phyloP scores from a whole-genome alignment of 1,140 invertebrate species.

The Ceratina australensis region DNA sequence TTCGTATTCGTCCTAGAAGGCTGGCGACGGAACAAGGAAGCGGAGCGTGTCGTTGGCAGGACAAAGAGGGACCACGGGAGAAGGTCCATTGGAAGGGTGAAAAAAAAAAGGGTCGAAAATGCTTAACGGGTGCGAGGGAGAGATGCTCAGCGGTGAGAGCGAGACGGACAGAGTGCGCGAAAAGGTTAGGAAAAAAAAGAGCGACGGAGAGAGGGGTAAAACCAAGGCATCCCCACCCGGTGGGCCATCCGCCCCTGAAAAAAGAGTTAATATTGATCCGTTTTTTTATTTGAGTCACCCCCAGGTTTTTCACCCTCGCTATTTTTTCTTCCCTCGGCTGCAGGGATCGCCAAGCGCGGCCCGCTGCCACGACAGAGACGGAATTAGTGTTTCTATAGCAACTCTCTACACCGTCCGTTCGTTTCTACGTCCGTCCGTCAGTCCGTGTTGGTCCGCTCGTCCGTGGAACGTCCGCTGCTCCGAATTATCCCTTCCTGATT shows the following conservation, averaged over 20 bases:
- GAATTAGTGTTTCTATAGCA: conserved; percentile 79
- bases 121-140: conserved; percentile 3
- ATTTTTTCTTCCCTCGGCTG: conserved; percentile 77
- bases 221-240: conserved; percentile 68
- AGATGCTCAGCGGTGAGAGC: not conserved
- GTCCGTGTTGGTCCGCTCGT: conserved; percentile 46
- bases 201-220: conserved; percentile 4
- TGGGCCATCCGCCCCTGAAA: conserved; percentile 76
- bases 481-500: conserved; percentile 54
- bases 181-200: conserved; percentile 21
- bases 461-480: conserved; percentile 48
- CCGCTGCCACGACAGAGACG: conserved; percentile 69
- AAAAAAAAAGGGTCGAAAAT: conserved; percentile 53
- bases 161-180: conserved; percentile 25
- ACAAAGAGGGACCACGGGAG: conserved; percentile 34
- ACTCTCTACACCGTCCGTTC: conserved; percentile 71
- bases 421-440: conserved; percentile 49
- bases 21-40: conserved; percentile 34
- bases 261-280: conserved; percentile 80
- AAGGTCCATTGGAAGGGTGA: conserved; percentile 51
- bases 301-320: conserved; percentile 79
- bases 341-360: conserved; percentile 62
- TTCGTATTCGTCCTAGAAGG: conserved; percentile 59
- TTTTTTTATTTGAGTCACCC: conserved; percentile 80
- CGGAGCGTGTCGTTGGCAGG: conserved; percentile 29